A percentile compares a stretch with the other conserved stretches of the same genome.
These are phyloP conservation scores for Drosophila sp. DNA, from an alignment of 1,140 invertebrate species.

Conservation along the genomic window DNA sequence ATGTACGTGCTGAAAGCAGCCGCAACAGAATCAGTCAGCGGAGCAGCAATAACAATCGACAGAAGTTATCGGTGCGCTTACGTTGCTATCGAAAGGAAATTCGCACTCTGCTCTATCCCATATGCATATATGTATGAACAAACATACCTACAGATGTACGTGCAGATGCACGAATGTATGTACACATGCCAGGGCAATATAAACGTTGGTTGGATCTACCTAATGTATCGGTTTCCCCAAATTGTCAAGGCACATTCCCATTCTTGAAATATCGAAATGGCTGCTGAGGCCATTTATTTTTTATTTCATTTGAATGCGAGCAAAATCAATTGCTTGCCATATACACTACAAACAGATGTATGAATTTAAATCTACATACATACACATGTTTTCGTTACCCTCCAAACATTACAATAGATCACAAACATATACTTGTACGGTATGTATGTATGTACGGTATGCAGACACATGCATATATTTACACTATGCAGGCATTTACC, in stretches of 20 bases:
- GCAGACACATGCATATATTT: conserved; percentile 23
- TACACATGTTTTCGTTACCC: conserved; percentile 32
- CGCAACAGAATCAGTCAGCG: conserved; percentile 47
- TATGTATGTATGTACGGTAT: conserved; percentile 4
- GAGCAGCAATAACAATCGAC: conserved; percentile 50
- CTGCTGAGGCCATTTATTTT: conserved; percentile 5
- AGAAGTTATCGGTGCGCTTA: conserved; percentile 54
- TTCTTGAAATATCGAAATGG: conserved; percentile 12
- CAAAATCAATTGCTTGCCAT: conserved; percentile 46
- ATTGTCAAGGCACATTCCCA: conserved; percentile 5
- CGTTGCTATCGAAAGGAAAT: conserved; percentile 55
- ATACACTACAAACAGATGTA: conserved; percentile 25
- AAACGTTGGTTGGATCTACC: conserved; percentile 14
- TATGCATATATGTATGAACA: conserved; percentile 23
- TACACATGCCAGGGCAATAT: not conserved
- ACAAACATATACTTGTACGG: conserved; percentile 9
- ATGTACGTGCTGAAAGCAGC: conserved; percentile 48
- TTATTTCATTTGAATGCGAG: not conserved
- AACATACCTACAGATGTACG: conserved; percentile 15
- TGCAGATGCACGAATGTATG: conserved; percentile 18
- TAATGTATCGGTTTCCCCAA: conserved; percentile 6
- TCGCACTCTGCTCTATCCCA: conserved; percentile 45
- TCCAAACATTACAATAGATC: conserved; percentile 37
- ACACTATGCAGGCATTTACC: conserved; percentile 40
- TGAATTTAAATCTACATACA: conserved; percentile 21